Evolutionary conservation across 2,113 vertebrate species (phyloP).

Genomic region (Sander vitreus): DNA sequence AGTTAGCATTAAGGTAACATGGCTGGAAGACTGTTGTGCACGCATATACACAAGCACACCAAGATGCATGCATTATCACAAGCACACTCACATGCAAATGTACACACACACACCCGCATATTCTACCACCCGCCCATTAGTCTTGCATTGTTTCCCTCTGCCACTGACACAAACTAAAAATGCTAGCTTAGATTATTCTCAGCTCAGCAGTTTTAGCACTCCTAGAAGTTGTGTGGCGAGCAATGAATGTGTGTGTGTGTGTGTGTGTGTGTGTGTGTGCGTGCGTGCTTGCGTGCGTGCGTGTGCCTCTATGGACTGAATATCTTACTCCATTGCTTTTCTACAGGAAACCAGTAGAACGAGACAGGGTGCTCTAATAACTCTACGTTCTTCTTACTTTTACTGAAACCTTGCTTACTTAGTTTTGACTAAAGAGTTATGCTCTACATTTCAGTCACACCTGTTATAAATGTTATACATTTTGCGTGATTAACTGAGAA

Average conservation of each 20-base stretch:
- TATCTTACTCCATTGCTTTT: conserved; percentile 28
- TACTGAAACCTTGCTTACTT: conserved; percentile 31
- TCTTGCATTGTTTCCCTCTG: conserved; percentile 76
- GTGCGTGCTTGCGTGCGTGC: conserved; percentile 37
- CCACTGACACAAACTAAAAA: conserved; percentile 69
- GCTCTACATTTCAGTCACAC: conserved; percentile 1
- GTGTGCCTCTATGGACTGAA: conserved; percentile 32
- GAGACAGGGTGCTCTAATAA: not conserved
- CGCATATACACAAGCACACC: conserved; percentile 25
- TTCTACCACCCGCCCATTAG: conserved; percentile 69
- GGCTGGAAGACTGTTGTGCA: conserved; percentile 37
- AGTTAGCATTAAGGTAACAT: conserved; percentile 63
- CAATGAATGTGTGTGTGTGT: conserved; percentile 43
- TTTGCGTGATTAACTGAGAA: not conserved
- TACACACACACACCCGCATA: conserved; percentile 34
- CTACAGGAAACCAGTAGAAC: conserved; percentile 8
- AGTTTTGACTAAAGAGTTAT: not conserved
- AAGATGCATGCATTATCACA: conserved; percentile 10
- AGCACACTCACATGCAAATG: not conserved
- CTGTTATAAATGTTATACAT: not conserved
- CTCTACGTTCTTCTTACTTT: not conserved
- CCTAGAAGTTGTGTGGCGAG: conserved; percentile 51
- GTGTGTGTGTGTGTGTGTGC: conserved; percentile 53
- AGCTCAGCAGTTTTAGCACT: conserved; percentile 72
- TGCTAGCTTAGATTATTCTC: conserved; percentile 67